Evolutionary conservation across 2,113 vertebrate genomes (phyloP), one percentile per base, ranked within the genome.

Genomic region (Pongo pygmaeus): DNA sequence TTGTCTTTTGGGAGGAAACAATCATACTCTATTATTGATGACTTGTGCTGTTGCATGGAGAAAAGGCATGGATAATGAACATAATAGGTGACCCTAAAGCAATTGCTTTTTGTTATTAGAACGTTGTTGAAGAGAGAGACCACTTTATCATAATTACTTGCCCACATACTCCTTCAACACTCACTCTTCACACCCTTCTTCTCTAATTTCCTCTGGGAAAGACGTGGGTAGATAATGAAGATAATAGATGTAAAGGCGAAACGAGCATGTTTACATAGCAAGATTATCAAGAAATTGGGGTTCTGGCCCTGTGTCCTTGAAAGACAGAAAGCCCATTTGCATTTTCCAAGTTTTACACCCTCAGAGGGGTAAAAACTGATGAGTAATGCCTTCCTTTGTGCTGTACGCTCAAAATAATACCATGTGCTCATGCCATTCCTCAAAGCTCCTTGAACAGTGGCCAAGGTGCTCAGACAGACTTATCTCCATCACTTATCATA

Each of bases 171-270:
- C 90, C 75, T 79, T 77, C 20, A 43, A 20, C 0, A 5, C 13
- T 77, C 52, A 61, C 13, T n/a, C 35, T 72, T 72, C 75, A 35
- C 32, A 84, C 6, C 8, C 23, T 35, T 27, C 48, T 59, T 64
- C 57, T 74, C 35, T 70, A 48, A 75, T 95, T 94, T 90, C 77
- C 69, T 92, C 16, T 40, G 72, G 67, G 78, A 96, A 92, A 27
- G 9, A 67, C 43, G 52, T 9, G 12, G 43, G n/a, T 14, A 72
- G 90, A 38, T 77, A 32, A 81, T 16, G 17, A 64, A 23, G 3
- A 70, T 32, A 30, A 57, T 25, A 5, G 4, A 61, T 16, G n/a
- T 17, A 59, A 46, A 6, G 32, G 23, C n/a, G 32, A 89, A 79
- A 38, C 2, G 14, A 23, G 48, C 22, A 13, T 57, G 6, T 69